Base-by-base conservation (phyloP, 2,888 invertebrate species). In the Caenorhabditis macrosperma region DNA sequence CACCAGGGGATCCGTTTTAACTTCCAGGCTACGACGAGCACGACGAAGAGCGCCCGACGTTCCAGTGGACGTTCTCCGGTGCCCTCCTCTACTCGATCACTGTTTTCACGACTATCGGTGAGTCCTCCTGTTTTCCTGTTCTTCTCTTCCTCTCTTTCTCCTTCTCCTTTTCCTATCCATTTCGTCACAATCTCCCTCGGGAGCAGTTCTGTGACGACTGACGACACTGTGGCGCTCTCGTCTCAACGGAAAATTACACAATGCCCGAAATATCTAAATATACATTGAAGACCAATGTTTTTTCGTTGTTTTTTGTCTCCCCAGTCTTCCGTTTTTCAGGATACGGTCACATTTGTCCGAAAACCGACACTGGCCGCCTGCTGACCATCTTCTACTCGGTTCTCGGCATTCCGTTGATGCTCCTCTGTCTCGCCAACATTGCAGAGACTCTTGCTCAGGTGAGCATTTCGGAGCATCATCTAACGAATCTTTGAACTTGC, bases 331-430 rank as follows among this genome's bases (percentile, higher is more conserved):
- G n/a, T n/a, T n/a, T 75, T 92, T 48, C 93, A 97, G 97, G 97
- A 89, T 98, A 98, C 92, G 97, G 98, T 78, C 96, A 98, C 91
- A 95, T 98, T 88, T 94, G 95, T 57, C 97, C 98, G 0, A 94
- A 94, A 86, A 98, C 98, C 12, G 93, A 87, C 20, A 93, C 94
- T 12, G 98, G 97, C 9, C 93, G 95, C 81, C 94, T 94, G 0
- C 93, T 96, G 57, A 96, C 97, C 0, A 96, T 99, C 83, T 92
- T 95, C 28, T 99, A 99, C 91, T 95, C 98, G 30, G 94, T 95
- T 80, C 94, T 98, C 82, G 92, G 92, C 9, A 93, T 92, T 20
- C 92, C 92, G 0, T 88, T 93, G 22, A 92, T 93, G 92, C 88
- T 92, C 64, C 86, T 93, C 28, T 92, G 92, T 81, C 87, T 92